Base-by-base conservation (phyloP, 2,797 vertebrate species). In the Macroramphosus scolopax region DNA sequence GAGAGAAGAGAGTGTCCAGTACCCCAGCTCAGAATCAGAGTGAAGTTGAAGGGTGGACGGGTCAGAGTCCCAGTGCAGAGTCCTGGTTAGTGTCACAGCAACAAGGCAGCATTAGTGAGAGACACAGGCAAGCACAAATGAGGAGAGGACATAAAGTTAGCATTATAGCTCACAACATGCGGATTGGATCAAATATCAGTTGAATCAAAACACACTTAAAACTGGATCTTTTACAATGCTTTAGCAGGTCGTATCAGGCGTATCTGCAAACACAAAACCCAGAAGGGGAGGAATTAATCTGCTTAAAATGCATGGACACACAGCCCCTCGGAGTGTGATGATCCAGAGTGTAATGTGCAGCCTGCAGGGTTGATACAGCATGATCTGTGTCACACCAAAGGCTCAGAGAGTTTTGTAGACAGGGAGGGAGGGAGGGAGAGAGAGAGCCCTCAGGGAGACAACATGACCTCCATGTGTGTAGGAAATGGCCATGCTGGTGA, bases 31-130 rank as follows among this genome's bases (percentile, higher is more conserved):
- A 91, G 93, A 95, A 87, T 97, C 94, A 94, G 95, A 97, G 91
- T 98, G 96, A 89, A 99, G 96, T 90, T 97, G 96, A 85, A 99
- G 93, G 88, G 95, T 93, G 87, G 96, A 98, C 74, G 95, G 96
- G 89, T 98, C 96, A 93, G 95, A 96, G 91, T 99, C 96, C 96
- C 97, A 99, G 80, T 98, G 96, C 87, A 99, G 95, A 91, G 93
- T 98, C 97, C 96, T 98, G 93, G 91, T 89, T 92, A 94, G 94
- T 93, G 92, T 90, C 91, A 89, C 89, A 84, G 90, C 92, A 93
- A 92, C 89, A 92, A 92, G 88, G 93, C 91, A 91, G 91, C 91
- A 89, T 96, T 95, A 97, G 92, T 92, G 88, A 92, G 89, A 92
- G 88, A 85, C 24, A 78, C 50, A 67, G 53, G 64, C 63, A 30